A percentile compares a stretch with the other conserved stretches of the same genome.
Conservation (phyloP, 2,888 invertebrate species). For the Tridacna gigas region DNA sequence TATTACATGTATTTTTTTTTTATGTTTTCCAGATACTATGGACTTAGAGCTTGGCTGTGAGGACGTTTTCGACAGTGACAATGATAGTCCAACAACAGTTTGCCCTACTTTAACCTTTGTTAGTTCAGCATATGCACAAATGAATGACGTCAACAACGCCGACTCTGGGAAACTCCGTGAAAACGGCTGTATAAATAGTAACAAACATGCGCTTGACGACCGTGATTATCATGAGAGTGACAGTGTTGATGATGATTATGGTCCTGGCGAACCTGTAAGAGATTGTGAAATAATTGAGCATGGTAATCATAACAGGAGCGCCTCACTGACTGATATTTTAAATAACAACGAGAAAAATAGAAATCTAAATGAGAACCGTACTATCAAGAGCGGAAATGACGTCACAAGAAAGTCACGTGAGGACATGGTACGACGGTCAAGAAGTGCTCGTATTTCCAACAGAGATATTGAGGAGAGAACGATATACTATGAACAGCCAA, state of each 20-base stretch:
- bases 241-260: background rate
- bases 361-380: conserved; percentile 5
- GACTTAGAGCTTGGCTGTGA: conserved; percentile 48
- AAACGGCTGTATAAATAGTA: conserved; percentile 8
- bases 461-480: conserved; percentile 34
- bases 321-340: conserved; percentile 27
- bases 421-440: background rate
- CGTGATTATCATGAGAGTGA: background rate
- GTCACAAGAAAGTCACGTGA: conserved; percentile 5
- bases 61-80: conserved; percentile 58
- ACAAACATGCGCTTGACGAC: background rate
- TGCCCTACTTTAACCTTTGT: conserved; percentile 49
- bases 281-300: background rate
- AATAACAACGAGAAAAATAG: conserved; percentile 44
- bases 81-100: conserved; percentile 24
- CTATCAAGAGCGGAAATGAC: background rate
- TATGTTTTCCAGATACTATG: conserved; percentile 46
- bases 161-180: background rate
- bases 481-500: conserved; percentile 18
- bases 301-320: background rate
- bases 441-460: background rate
- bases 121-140: conserved; percentile 37
- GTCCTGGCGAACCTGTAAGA: background rate
- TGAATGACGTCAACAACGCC: background rate
- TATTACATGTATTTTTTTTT: background rate